Base-by-base conservation (phyloP, 2,888 invertebrate genomes). In the Sarcophaga carnaria region DNA sequence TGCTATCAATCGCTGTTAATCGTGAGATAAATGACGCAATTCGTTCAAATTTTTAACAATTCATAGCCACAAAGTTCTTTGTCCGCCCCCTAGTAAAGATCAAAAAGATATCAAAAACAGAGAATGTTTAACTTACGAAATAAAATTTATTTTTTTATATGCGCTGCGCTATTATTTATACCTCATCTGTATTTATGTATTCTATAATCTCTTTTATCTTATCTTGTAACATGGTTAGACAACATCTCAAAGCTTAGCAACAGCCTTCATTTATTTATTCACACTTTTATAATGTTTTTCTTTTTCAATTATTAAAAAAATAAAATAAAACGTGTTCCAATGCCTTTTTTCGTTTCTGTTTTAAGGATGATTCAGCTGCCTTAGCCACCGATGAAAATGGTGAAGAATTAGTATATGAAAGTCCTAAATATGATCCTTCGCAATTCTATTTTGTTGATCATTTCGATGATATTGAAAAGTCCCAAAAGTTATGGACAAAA, bases 401-500 rank as follows among this genome's bases (percentile, higher is more conserved):
- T 54, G 92, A 92, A 63, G 92, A 93, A 85, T 77, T 92, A 47
- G 89, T 89, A 70, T 98, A 97, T 91, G 94, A 94, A 71, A 97
- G 97, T 90, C 98, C 98, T 0, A 93, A 94, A 87, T 92, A 96
- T 14, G 95, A 95, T 86, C 93, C 95, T 0, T 95, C 94, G 37
- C 94, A 95, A 89, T 95, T 96, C 47, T 96, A 97, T 92, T 95
- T 99, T 83, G 95, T 96, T 0, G 98, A 99, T 90, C 96, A 97
- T 92, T 99, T 99, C 94, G 98, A 98, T 93, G 95, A 97, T 92
- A 92, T 94, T 62, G 94, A 94, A 12, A 94, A 94, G 20, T 97
- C 98, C 90, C 95, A 95, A 72, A 96, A 96, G 90, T 95, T 95
- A 74, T 99, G 99, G 99, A 94, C 97, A 1, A 95, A 96, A 89